Base-by-base conservation (phyloP, 1,140 invertebrate species). In the Hyposmocoma kahamanoa region DNA sequence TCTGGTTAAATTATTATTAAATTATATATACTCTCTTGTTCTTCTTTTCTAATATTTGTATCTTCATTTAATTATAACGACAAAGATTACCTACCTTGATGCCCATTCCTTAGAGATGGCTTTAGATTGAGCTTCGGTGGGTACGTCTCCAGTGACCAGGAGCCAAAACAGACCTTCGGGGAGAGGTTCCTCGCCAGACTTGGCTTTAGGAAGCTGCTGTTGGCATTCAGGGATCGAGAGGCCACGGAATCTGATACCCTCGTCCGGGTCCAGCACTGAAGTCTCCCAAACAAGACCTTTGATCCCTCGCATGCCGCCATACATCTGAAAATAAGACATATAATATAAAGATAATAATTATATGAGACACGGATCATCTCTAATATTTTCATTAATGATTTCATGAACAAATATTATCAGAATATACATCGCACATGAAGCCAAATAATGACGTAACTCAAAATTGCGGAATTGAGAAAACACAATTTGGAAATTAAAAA, bases 121-220 rank as follows among this genome's bases (percentile, higher is more conserved):
- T 69, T 94, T 91, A 1, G 91, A 93, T 87, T 97, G 95, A 30
- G 91, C 90, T 4, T 94, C 90, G 54, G 89, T 95, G 39, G 97
- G 97, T 34, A 98, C 89, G 34, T 98, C 94, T 5, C 97, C 97
- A 51, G 97, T 98, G 43, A 96, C 90, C 44, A 99, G 88, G 6
- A 98, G 89, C 97, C 97, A 99, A 88, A 98, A 99, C 0, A 98
- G 90, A 84, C 95, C 97, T 86, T 99, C 97, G 4, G 97, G 97
- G 17, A 98, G 88, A 1, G 97, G 97, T 72, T 98, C 96, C 13
- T 87, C 83, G 22, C 97, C 96, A 18, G 94, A 94, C 24, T 89
- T 68, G 4, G 93, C 96, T 73, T 96, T 97, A 1, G 97, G 97
- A 53, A 99, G 79, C 0, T 94, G 67, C 68, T 98, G 92, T 74